A percentile compares a stretch with the other conserved stretches of the same genome.
These are phyloP conservation scores for Baryphthengus martii DNA, from an alignment of 2,113 vertebrate genomes.

Conservation along the genomic window DNA sequence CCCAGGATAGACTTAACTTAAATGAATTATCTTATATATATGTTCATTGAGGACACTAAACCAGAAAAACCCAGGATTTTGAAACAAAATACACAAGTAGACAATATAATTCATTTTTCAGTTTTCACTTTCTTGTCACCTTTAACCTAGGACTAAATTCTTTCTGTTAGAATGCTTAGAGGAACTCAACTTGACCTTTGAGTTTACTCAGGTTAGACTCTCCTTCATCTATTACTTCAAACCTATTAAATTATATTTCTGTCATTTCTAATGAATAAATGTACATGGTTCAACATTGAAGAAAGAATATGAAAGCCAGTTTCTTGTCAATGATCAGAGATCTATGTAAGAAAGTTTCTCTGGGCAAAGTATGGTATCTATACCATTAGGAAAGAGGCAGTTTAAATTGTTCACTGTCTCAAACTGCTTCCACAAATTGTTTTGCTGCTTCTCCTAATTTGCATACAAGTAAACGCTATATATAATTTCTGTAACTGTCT, in stretches of 20 bases:
- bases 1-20: not conserved
- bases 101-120: not conserved
- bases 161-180: not conserved
- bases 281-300: not conserved
- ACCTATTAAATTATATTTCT: not conserved
- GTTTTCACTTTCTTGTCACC: not conserved
- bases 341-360: not conserved
- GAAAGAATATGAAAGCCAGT: not conserved
- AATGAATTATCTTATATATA: not conserved
- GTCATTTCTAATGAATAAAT: not conserved
- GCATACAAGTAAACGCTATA: not conserved
- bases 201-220: not conserved
- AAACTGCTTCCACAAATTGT: not conserved
- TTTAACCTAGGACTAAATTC: not conserved
- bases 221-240: not conserved
- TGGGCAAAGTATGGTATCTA: not conserved
- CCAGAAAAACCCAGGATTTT: not conserved
- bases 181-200: not conserved
- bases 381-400: not conserved
- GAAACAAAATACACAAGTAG: not conserved
- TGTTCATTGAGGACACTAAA: not conserved
- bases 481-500: not conserved
- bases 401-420: not conserved
- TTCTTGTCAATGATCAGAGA: not conserved
- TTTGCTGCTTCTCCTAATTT: not conserved